phyloP scores from a whole-genome alignment of 2,797 vertebrate genomes.

The Gymnoscopelus braueri region DNA sequence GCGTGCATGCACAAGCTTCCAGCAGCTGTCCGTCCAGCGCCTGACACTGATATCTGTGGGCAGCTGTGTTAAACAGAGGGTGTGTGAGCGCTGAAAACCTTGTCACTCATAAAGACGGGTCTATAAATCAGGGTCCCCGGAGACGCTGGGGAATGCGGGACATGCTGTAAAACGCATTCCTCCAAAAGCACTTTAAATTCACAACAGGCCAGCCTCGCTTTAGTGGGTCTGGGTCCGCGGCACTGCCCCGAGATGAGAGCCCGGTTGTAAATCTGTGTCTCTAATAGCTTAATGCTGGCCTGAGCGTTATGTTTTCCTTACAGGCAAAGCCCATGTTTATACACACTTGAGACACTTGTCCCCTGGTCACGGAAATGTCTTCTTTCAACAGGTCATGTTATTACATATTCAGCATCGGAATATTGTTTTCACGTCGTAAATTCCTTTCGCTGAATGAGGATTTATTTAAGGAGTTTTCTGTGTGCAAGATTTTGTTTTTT shows the following conservation, averaged over 20 bases:
- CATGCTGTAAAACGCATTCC: slow-evolving; percentile 40
- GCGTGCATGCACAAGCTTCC: too few species aligned
- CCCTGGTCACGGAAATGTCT: too few species aligned
- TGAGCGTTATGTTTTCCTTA: not conserved
- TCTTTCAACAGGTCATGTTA: too few species aligned
- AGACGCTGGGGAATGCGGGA: slow-evolving; percentile 8
- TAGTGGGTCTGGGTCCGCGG: not conserved
- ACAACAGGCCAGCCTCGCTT: slow-evolving; percentile 28
- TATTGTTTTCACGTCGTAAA: too few species aligned
- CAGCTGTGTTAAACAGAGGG: slow-evolving; percentile 9
- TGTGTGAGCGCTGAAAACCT: slow-evolving; percentile 12
- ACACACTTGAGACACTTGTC: too few species aligned
- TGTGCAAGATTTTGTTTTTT: too few species aligned
- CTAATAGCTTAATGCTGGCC: not conserved
- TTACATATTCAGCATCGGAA: too few species aligned
- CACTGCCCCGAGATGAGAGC: not conserved
- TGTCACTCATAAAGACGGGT: slow-evolving; percentile 26
- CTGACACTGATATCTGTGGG: not conserved
- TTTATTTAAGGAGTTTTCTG: too few species aligned
- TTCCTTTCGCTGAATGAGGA: too few species aligned
- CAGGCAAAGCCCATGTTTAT: too few species aligned
- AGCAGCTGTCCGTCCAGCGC: not conserved
- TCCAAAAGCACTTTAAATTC: slow-evolving; percentile 11
- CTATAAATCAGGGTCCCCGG: not conserved
- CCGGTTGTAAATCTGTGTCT: not conserved